A percentile compares a stretch with the other conserved stretches of the same genome.
Conservation (phyloP, 2,888 invertebrate genomes). For the Aricia artaxerxes region DNA sequence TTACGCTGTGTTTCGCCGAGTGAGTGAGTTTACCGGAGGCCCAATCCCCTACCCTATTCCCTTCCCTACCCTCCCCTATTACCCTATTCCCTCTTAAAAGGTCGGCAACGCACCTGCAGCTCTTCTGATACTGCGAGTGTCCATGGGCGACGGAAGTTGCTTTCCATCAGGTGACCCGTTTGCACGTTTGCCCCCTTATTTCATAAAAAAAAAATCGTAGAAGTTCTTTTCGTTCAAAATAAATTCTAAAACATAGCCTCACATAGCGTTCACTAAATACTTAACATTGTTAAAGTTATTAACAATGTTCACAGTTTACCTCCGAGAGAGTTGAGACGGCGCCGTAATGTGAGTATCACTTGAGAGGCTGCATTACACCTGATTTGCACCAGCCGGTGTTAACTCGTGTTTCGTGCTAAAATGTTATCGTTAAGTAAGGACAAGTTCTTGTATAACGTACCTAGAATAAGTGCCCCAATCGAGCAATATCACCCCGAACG, state of each 20-base stretch:
- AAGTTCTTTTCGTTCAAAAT: not conserved
- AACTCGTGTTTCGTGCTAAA: conserved; percentile 31
- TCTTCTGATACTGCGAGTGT: no score
- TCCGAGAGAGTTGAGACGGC: conserved; percentile 9
- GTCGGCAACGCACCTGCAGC: no score
- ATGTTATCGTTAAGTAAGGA: not conserved
- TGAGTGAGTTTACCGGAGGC: no score
- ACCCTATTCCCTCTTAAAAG: no score
- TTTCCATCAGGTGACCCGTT: no score
- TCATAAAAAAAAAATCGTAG: not conserved
- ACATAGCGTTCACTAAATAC: not conserved
- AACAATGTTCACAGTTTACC: conserved; percentile 22
- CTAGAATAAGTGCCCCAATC: not conserved
- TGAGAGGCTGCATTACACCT: conserved; percentile 53
- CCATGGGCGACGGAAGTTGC: no score
- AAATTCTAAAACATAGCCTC: not conserved
- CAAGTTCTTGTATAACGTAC: not conserved
- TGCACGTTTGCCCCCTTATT: no score
- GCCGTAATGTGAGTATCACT: conserved; percentile 53
- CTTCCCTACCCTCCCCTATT: no score
- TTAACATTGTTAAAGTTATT: conserved; percentile 17
- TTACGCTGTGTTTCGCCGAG: no score
- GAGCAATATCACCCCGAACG: no score
- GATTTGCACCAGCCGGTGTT: conserved; percentile 46
- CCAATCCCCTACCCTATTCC: no score